A percentile compares a stretch with the other conserved stretches of the same genome.
These are phyloP conservation scores for Mus spicilegus DNA, from an alignment of 2,113 vertebrate genomes.

Conservation along the genomic window DNA sequence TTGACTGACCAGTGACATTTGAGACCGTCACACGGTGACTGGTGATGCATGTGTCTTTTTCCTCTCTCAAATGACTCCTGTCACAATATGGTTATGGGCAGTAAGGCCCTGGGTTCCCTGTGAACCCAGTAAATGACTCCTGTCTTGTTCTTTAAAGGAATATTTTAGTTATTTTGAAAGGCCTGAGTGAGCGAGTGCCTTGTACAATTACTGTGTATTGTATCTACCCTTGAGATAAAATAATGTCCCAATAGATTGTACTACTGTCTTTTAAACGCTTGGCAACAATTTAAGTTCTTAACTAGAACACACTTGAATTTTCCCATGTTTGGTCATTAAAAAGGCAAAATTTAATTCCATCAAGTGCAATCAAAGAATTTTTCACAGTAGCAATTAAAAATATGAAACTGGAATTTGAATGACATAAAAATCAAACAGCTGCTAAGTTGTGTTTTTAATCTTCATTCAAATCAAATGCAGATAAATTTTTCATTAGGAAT, in stretches of 20 bases:
- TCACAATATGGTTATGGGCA: neutral
- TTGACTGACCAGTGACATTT: slow-evolving; percentile 44
- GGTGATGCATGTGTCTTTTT: slow-evolving; percentile 22
- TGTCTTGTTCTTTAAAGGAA: slow-evolving; percentile 49
- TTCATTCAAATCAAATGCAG: slow-evolving; percentile 83
- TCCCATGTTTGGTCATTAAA: slow-evolving; percentile 86
- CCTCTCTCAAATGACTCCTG: neutral
- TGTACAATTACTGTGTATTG: slow-evolving; percentile 56
- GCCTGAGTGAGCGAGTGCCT: slow-evolving; percentile 13
- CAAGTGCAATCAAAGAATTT: slow-evolving; percentile 87
- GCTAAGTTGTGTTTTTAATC: slow-evolving; percentile 84
- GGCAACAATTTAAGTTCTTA: slow-evolving; percentile 84
- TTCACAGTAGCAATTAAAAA: slow-evolving; percentile 85
- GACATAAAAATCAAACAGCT: slow-evolving; percentile 85
- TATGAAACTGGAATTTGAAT: slow-evolving; percentile 81
- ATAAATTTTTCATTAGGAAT: slow-evolving; percentile 60
- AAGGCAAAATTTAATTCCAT: slow-evolving; percentile 87
- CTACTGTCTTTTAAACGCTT: slow-evolving; percentile 76
- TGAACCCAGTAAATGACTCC: slow-evolving; percentile 53
- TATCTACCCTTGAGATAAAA: slow-evolving; percentile 69
- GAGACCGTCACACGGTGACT: neutral
- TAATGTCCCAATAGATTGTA: slow-evolving; percentile 68
- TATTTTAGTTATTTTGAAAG: slow-evolving; percentile 62
- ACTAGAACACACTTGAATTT: slow-evolving; percentile 83
- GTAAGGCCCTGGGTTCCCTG: neutral